Conservation (phyloP, 2,888 invertebrate genomes). For the Pyrrhia umbra region DNA sequence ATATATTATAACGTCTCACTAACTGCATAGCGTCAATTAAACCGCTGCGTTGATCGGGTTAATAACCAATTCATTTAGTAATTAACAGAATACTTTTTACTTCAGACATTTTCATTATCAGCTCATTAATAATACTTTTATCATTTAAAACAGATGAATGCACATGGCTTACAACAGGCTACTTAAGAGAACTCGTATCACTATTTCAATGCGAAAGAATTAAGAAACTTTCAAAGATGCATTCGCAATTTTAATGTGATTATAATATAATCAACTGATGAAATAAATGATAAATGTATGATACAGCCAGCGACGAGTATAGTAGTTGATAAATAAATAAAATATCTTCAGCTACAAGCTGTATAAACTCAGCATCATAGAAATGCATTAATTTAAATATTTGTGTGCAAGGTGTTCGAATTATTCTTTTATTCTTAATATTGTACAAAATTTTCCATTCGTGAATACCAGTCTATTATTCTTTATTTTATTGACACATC, state of each 20-base stretch:
- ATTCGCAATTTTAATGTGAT: slow-evolving; percentile 40
- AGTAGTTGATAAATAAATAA: slow-evolving; percentile 39
- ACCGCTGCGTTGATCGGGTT: slow-evolving; percentile 16
- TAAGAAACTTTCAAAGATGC: slow-evolving; percentile 21
- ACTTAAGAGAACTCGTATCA: slow-evolving; percentile 14
- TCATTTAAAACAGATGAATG: slow-evolving; percentile 26
- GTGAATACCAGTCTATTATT: slow-evolving; percentile 26
- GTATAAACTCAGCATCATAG: slow-evolving; percentile 38
- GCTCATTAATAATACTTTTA: slow-evolving; percentile 30
- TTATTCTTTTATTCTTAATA: slow-evolving; percentile 16
- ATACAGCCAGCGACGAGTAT: slow-evolving; percentile 15
- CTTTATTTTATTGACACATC: slow-evolving; percentile 12
- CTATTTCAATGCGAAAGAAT: slow-evolving; percentile 26
- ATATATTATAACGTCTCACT: slow-evolving; percentile 22
- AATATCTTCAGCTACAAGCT: slow-evolving; percentile 33
- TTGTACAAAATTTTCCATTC: slow-evolving; percentile 25
- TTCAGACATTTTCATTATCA: slow-evolving; percentile 13
- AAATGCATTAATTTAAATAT: slow-evolving; percentile 52
- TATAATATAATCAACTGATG: slow-evolving; percentile 46
- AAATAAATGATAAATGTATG: slow-evolving; percentile 50
- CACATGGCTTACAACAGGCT: slow-evolving; percentile 21
- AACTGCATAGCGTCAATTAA: slow-evolving; percentile 27
- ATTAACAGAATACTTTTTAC: slow-evolving; percentile 42
- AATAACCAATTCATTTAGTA: slow-evolving; percentile 30
- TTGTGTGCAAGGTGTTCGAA: slow-evolving; percentile 55